Conservation (phyloP, 2,888 invertebrate genomes). For the Drosophila algonquin region DNA sequence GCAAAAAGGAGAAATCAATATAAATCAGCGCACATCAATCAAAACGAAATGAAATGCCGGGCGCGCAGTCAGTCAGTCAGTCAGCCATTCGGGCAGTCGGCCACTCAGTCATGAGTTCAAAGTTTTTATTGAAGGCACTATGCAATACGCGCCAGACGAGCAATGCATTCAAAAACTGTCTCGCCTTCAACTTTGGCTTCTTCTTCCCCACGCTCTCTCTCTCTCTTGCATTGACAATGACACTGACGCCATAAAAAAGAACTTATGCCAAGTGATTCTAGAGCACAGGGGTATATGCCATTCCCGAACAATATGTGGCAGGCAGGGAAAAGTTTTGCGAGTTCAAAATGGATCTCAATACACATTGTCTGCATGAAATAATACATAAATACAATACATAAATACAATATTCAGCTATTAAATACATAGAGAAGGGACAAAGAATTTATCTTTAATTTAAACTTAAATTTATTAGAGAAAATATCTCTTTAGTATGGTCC, state of each 20-base stretch:
- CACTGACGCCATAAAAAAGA: conserved; percentile 57
- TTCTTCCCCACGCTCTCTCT: background rate
- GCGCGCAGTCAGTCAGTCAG: conserved; percentile 28
- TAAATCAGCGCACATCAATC: conserved; percentile 55
- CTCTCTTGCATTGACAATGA: conserved; percentile 66
- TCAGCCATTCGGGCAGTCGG: conserved; percentile 31
- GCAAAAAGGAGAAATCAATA: conserved; percentile 26
- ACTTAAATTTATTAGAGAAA: too few relatives aligned
- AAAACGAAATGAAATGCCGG: conserved; percentile 37
- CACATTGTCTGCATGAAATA: too few relatives aligned
- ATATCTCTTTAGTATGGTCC: too few relatives aligned
- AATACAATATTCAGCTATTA: too few relatives aligned
- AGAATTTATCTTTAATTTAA: too few relatives aligned
- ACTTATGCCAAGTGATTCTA: conserved; percentile 7
- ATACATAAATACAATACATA: too few relatives aligned
- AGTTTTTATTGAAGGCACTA: conserved; percentile 64
- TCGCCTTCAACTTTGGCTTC: background rate
- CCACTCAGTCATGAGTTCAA: conserved; percentile 55
- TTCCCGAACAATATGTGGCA: background rate
- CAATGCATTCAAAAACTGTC: conserved; percentile 68
- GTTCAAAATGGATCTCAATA: too few relatives aligned
- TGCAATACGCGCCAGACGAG: conserved; percentile 45
- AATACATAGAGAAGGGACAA: too few relatives aligned
- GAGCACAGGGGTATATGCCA: background rate
- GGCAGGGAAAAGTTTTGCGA: background rate